Conservation (phyloP, 2,113 vertebrate species). For the Cathartes aura region DNA sequence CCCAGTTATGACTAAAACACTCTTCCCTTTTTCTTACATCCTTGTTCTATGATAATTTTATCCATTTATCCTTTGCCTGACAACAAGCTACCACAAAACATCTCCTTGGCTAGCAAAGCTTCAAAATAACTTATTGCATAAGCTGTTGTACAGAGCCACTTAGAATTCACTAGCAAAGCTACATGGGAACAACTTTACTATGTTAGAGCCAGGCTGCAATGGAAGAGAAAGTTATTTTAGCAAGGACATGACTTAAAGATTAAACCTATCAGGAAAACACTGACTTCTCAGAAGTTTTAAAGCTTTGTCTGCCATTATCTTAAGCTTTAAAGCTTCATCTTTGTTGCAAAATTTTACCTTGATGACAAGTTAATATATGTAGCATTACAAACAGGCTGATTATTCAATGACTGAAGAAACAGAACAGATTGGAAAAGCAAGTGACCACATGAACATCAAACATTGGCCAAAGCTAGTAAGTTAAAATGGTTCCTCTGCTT, state of each 20-base stretch:
- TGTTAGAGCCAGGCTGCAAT: neutral
- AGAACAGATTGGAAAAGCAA: neutral
- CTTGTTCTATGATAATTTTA: neutral
- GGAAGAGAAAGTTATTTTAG: neutral
- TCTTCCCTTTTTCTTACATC: neutral
- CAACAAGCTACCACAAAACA: neutral
- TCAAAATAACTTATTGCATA: neutral
- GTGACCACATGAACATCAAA: neutral
- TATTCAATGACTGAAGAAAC: neutral
- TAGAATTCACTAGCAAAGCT: neutral
- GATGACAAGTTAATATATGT: neutral
- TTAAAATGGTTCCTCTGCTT: neutral
- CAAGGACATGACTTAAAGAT: neutral
- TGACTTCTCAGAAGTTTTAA: neutral
- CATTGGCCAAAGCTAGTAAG: neutral
- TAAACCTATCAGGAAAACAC: neutral
- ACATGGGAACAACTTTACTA: neutral
- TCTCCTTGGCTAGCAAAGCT: neutral
- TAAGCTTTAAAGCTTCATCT: neutral
- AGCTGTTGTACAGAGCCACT: neutral
- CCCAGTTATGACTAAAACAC: neutral
- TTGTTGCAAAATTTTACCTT: neutral
- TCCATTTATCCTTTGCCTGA: neutral
- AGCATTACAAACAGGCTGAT: neutral
- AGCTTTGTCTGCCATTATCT: neutral